These are phyloP conservation scores for Chrysolina oricalcia DNA, from an alignment of 2,888 invertebrate species.

Conservation along the genomic window DNA sequence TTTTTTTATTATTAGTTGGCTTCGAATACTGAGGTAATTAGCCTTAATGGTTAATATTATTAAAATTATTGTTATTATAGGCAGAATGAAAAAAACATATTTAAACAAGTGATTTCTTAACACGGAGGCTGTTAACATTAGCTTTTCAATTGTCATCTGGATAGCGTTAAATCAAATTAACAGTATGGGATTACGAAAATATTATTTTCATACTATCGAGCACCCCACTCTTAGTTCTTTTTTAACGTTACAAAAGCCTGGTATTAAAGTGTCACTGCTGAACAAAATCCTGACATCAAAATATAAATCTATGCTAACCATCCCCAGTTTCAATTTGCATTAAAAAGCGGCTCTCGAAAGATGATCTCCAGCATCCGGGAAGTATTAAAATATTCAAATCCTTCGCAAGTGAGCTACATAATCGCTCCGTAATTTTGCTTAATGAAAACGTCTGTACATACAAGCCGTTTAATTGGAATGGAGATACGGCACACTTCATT, in stretches of 20 bases:
- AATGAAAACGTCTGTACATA: neutral
- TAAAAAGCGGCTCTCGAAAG: neutral
- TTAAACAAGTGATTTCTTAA: no score
- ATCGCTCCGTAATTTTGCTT: neutral
- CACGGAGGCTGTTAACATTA: no score
- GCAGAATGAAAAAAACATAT: no score
- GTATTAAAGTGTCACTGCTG: neutral
- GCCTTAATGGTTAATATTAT: no score
- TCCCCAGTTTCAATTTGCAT: neutral
- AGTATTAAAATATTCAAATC: conserved; percentile 8
- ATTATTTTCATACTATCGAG: neutral
- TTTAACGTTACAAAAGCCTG: no score
- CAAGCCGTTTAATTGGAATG: neutral
- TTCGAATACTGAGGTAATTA: no score
- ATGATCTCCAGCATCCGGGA: neutral
- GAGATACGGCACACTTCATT: neutral
- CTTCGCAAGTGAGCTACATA: neutral
- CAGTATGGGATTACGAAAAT: no score
- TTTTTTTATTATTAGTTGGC: no score
- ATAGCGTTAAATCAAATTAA: no score
- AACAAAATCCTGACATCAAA: neutral
- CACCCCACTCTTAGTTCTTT: neutral
- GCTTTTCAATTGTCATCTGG: no score
- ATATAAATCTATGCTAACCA: neutral
- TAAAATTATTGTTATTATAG: no score